Conservation (phyloP, 37 sponge, comb jelly and placozoan species). For the Hexactinellida sp. region DNA sequence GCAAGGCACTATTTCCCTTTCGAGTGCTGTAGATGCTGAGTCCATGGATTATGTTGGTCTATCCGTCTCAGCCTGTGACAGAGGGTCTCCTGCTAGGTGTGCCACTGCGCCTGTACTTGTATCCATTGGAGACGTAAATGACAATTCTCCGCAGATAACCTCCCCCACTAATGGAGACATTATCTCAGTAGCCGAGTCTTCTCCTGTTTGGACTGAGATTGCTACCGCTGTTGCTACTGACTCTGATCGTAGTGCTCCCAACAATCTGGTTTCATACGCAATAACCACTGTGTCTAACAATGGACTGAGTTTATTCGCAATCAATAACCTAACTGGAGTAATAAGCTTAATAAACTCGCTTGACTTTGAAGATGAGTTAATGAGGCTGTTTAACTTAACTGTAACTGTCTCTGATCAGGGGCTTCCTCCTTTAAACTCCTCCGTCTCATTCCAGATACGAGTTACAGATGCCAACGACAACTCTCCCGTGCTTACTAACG, state of each 20-base stretch:
- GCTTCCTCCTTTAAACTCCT: neutral
- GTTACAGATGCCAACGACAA: constrained; percentile 59
- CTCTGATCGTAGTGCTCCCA: neutral
- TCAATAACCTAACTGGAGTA: neutral
- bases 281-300: neutral
- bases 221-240: neutral
- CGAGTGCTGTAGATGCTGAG: neutral
- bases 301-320: neutral
- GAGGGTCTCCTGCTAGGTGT: constrained; percentile 18
- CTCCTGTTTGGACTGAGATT: neutral
- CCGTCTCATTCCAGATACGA: neutral
- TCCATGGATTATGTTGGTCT: neutral
- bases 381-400: neutral
- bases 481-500: constrained; percentile 27
- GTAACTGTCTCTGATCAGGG: neutral
- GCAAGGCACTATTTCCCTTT: neutral
- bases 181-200: constrained; percentile 17
- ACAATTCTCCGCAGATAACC: constrained; percentile 39
- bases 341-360: neutral
- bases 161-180: neutral
- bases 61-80: constrained; percentile 33
- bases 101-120: constrained; percentile 20
- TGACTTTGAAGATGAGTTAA: neutral
- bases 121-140: constrained; percentile 40
- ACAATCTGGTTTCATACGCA: neutral